Conservation (phyloP, 2,888 invertebrate species). For the Polia nebulosa region DNA sequence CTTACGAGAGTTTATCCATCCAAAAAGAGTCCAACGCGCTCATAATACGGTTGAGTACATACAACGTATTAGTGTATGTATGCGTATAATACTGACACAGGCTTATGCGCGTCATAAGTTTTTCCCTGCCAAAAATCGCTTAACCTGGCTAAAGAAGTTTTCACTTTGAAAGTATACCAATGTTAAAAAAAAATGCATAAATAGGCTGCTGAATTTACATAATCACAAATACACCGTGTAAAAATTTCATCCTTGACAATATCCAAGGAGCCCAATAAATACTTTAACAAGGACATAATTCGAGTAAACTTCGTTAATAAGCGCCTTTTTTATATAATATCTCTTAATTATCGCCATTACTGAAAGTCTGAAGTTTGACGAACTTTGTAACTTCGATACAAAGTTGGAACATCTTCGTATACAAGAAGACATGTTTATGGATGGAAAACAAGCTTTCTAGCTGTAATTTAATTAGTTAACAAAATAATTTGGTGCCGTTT, state of each 20-base stretch:
- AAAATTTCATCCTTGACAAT: slow-evolving; percentile 3
- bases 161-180: too few species aligned
- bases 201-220: too few species aligned
- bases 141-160: too few species aligned
- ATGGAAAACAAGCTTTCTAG: not conserved
- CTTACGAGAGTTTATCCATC: too few species aligned
- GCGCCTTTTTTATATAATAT: slow-evolving; percentile 42
- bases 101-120: too few species aligned
- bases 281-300: slow-evolving; percentile 36
- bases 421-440: slow-evolving; percentile 20
- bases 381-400: slow-evolving; percentile 35
- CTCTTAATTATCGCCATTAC: slow-evolving; percentile 37
- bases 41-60: too few species aligned
- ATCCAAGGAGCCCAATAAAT: slow-evolving; percentile 21
- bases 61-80: too few species aligned
- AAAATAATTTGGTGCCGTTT: not conserved
- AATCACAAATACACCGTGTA: not conserved
- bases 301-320: slow-evolving; percentile 32
- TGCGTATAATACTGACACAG: too few species aligned
- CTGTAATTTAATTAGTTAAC: not conserved
- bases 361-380: slow-evolving; percentile 8
- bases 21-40: too few species aligned
- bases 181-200: not conserved
- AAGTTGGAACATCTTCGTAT: slow-evolving; percentile 13
- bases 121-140: too few species aligned